Evolutionary conservation across 2,888 invertebrate genomes (phyloP).

Genomic region (Drosophila anomelani): DNA sequence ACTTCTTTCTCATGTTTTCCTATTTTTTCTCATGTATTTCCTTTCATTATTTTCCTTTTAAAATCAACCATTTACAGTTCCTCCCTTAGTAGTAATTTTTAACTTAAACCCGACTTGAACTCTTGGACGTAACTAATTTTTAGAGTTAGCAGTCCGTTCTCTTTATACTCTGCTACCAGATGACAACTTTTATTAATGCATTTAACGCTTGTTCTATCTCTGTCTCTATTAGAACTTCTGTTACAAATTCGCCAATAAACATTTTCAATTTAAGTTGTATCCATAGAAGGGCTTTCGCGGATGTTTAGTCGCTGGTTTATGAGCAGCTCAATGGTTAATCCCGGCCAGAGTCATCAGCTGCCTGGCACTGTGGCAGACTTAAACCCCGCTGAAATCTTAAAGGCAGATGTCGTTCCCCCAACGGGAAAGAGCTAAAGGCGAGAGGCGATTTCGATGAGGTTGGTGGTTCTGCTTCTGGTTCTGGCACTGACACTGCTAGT

Average conservation of each 20-base stretch:
- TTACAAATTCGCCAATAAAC: conserved; percentile 35
- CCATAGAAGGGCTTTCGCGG: conserved; percentile 28
- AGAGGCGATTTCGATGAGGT: conserved; percentile 16
- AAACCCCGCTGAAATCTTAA: conserved; percentile 67
- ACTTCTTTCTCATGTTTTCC: no score
- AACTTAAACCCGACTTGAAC: not conserved
- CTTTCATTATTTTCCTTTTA: not conserved
- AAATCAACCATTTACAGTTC: no score
- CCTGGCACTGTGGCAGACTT: conserved; percentile 40
- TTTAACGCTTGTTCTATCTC: conserved; percentile 12
- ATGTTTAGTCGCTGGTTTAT: conserved; percentile 67
- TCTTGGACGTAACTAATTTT: conserved; percentile 5
- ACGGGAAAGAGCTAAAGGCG: conserved; percentile 6
- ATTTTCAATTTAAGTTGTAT: conserved; percentile 39
- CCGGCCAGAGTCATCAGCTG: conserved; percentile 61
- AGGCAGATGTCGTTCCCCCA: conserved; percentile 55
- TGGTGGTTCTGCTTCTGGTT: conserved; percentile 8
- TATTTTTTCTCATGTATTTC: not conserved
- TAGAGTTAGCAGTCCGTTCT: conserved; percentile 3
- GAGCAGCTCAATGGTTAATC: conserved; percentile 65
- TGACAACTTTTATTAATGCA: conserved; percentile 20
- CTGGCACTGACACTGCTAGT: not conserved
- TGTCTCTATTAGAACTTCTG: conserved; percentile 20
- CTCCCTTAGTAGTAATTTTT: not conserved
- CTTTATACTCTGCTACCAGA: conserved; percentile 1